Conservation (phyloP, 1,140 invertebrate species). For the Yoshiicerus persimilis region DNA sequence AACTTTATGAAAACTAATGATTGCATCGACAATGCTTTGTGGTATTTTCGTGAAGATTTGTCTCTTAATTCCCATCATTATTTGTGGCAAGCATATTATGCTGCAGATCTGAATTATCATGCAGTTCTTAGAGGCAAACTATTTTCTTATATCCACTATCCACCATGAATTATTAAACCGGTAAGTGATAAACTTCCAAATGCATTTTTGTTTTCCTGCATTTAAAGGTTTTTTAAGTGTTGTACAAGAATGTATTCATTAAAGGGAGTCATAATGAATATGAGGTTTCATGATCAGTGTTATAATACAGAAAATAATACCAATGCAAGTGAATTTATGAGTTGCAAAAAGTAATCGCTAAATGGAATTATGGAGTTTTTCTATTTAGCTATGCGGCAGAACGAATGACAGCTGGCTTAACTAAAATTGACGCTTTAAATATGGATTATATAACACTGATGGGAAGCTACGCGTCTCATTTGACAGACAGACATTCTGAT, state of each 20-base stretch:
- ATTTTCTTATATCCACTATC: conserved; percentile 8
- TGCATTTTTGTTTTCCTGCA: too few species aligned
- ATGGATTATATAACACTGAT: background rate
- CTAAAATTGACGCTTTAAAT: background rate
- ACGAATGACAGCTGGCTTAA: background rate
- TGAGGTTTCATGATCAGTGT: too few species aligned
- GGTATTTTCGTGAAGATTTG: conserved; percentile 4
- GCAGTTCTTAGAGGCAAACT: conserved; percentile 8
- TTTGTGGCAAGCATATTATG: background rate
- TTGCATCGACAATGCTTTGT: background rate
- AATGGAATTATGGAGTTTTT: too few species aligned
- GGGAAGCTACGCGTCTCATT: background rate
- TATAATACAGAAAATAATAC: too few species aligned
- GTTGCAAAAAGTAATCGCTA: too few species aligned
- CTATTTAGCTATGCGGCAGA: too few species aligned
- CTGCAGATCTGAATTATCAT: background rate
- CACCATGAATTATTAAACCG: background rate
- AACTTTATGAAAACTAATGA: background rate
- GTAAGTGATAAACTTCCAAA: too few species aligned
- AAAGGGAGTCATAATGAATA: too few species aligned
- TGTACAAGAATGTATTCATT: too few species aligned
- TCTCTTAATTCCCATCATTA: background rate
- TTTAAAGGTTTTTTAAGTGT: too few species aligned
- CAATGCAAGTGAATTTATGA: too few species aligned
- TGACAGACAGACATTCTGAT: background rate